A percentile compares a stretch with the other conserved stretches of the same genome.
phyloP scores from a whole-genome alignment of 1,140 invertebrate species.

The Drosophila kanapiae region DNA sequence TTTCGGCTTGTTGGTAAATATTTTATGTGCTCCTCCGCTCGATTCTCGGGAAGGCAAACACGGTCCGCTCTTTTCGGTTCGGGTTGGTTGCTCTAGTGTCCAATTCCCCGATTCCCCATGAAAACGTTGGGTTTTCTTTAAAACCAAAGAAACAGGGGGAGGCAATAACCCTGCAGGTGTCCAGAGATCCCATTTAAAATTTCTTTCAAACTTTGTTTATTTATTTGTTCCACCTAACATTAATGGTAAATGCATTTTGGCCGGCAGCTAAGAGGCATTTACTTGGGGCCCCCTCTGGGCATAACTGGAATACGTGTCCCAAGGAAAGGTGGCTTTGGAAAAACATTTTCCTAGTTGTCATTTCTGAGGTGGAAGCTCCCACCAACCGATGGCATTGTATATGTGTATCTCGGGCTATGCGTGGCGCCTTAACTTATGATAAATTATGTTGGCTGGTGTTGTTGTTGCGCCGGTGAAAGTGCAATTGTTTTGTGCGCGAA shows the following conservation, averaged over 20 bases:
- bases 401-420: conserved; percentile 31
- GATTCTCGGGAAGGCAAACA: conserved; percentile 71
- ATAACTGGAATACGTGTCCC: conserved; percentile 20
- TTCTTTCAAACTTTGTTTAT: conserved; percentile 8
- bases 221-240: conserved; percentile 13
- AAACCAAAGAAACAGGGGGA: conserved; percentile 2
- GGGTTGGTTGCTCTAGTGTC: conserved; percentile 54
- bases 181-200: conserved; percentile 4
- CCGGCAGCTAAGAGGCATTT: conserved; percentile 28
- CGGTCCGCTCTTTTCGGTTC: conserved; percentile 29
- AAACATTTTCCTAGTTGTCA: conserved; percentile 73
- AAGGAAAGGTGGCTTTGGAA: conserved; percentile 41
- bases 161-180: conserved; percentile 21
- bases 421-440: conserved; percentile 66
- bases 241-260: conserved; percentile 19
- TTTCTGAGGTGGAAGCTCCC: conserved; percentile 59
- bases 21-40: conserved; percentile 62
- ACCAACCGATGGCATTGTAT: conserved; percentile 54
- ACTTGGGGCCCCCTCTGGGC: conserved; percentile 4
- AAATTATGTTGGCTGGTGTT: conserved; percentile 64
- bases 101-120: conserved; percentile 34
- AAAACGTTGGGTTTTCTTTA: conserved; percentile 1
- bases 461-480: conserved; percentile 62
- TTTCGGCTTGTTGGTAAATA: conserved; percentile 55
- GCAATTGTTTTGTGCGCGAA: conserved; percentile 67